Base-by-base conservation (phyloP, 1,140 invertebrate genomes). In the Parasteatoda tepidariorum region DNA sequence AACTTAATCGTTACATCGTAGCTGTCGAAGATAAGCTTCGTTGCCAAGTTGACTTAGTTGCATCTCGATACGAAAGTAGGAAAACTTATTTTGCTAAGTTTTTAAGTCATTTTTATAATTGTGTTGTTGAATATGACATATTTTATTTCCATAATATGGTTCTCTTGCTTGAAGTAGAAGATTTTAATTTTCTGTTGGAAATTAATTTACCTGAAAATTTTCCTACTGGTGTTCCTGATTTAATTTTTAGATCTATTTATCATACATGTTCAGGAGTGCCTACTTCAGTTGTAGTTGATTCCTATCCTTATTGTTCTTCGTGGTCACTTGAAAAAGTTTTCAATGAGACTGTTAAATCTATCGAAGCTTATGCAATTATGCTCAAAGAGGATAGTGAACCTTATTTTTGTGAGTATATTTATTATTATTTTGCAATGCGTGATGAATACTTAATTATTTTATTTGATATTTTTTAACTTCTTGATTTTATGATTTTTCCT, bases 181-280 rank as follows among this genome's bases (percentile, higher is more conserved):
- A 68, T n/a, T 79, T 67, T 38, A n/a, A 68, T 68, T 57, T 68
- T n/a, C 24, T 79, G 4, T 18, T 79, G 9, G 76, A 79, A 38
- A 79, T 79, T 5, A 68, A 57, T 26, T 57, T 79, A 15, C 48
- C 76, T 34, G 31, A 57, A 30, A 54, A 67, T n/a, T 79, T 34
- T 34, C 76, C 76, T 22, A 28, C 38, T 24, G 64, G 13, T 30
- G 26, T 34, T 7, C 76, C 76, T 24, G 54, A 24, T 5, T 22
- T 79, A 24, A 31, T 30, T 48, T 79, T 79, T 33, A 62, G 76
- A 26, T 79, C 76, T 18, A 24, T 79, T 15, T 79, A 79, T 68
- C 76, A 79, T 18, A 34, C 64, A n/a, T 57, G 15, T 18, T 24
- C 18, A n/a, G 64, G 64, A 18, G 54, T 54, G 15, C 76, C 76